A percentile compares a stretch with the other conserved stretches of the same genome.
Evolutionary conservation across 1,140 invertebrate genomes (phyloP).

Genomic region (Phymorhynchus buccinoides): DNA sequence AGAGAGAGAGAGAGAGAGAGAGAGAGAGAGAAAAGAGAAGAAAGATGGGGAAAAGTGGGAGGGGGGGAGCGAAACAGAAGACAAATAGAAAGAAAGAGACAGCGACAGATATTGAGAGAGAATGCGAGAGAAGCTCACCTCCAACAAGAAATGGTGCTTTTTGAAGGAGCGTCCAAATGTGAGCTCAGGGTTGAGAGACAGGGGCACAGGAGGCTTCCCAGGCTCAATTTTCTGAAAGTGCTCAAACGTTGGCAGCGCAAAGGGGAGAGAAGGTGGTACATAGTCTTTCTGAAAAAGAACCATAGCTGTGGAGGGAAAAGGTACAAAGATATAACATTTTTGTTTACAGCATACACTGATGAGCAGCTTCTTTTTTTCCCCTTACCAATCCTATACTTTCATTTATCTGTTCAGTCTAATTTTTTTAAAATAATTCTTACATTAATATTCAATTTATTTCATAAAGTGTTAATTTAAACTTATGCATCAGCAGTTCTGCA

Average conservation of each 20-base stretch:
- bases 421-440: background rate
- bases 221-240: slow-evolving; percentile 32
- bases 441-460: background rate
- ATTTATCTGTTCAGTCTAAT: background rate
- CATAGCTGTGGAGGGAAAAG: no score
- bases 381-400: background rate
- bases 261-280: slow-evolving; percentile 55
- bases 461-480: background rate
- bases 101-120: background rate
- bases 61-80: background rate
- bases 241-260: slow-evolving; percentile 48
- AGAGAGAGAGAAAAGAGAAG: background rate
- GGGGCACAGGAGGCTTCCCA: slow-evolving; percentile 5
- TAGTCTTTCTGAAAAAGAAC: slow-evolving; percentile 56
- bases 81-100: background rate
- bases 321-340: background rate
- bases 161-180: slow-evolving; percentile 57
- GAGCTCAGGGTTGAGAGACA: slow-evolving; percentile 2
- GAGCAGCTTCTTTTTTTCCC: background rate
- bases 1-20: background rate
- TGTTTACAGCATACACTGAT: background rate
- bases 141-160: slow-evolving; percentile 60
- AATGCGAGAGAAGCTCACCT: slow-evolving; percentile 40
- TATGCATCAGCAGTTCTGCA: no score
- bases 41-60: background rate